Evolutionary conservation across 2,888 invertebrate species (phyloP).

Genomic region (Notodonta dromedarius): DNA sequence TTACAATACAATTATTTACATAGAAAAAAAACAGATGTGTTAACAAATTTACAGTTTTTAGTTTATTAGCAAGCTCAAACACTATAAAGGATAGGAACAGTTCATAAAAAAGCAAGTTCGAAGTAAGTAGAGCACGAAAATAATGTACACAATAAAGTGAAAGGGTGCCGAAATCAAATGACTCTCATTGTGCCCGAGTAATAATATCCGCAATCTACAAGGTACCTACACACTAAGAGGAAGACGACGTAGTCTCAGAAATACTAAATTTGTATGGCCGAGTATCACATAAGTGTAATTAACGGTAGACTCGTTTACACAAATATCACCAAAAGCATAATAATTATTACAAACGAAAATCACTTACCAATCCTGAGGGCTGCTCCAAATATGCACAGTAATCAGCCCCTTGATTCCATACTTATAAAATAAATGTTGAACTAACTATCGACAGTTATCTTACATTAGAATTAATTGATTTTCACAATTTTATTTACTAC

Average conservation of each 20-base stretch:
- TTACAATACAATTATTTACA: neutral
- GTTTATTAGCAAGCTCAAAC: constrained; percentile 7
- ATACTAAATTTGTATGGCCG: constrained; percentile 16
- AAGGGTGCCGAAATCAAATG: constrained; percentile 71
- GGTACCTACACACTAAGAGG: constrained; percentile 9
- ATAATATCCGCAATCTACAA: constrained; percentile 23
- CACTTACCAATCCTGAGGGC: constrained; percentile 66
- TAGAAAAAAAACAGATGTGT: constrained; percentile 2
- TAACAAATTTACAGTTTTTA: constrained; percentile 9
- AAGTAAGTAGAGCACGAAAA: constrained; percentile 82
- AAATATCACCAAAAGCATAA: constrained; percentile 52
- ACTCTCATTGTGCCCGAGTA: constrained; percentile 42
- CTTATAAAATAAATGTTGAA: constrained; percentile 38
- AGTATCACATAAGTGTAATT: constrained; percentile 23
- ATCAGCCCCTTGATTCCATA: constrained; percentile 72
- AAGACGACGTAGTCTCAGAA: constrained; percentile 2
- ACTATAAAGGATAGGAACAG: constrained; percentile 12
- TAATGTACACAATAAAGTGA: constrained; percentile 80
- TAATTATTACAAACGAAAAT: constrained; percentile 40
- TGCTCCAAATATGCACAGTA: constrained; percentile 54
- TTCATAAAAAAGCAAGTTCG: constrained; percentile 49
- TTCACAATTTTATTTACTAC: constrained; percentile 58
- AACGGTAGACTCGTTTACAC: constrained; percentile 41
- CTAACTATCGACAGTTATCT: constrained; percentile 41
- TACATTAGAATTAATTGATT: constrained; percentile 59